Evolutionary conservation across 2,113 vertebrate species (phyloP).

Genomic region (Chiloscyllium plagiosum): DNA sequence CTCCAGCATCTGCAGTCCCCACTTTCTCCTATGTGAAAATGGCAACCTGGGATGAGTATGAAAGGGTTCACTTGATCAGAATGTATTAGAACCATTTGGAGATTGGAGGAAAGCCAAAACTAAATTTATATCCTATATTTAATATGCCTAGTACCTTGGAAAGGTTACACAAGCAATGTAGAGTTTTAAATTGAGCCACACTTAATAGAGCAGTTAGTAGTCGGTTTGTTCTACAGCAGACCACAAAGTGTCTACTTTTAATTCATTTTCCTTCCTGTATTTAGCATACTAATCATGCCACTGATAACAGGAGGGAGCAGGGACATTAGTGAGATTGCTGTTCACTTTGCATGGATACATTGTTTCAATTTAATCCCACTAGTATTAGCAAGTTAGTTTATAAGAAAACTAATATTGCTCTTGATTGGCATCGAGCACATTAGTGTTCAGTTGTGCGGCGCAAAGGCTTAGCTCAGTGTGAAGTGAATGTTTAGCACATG

Average conservation of each 20-base stretch:
- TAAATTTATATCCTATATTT: background rate
- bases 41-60: background rate
- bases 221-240: background rate
- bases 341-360: background rate
- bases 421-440: background rate
- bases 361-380: background rate
- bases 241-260: background rate
- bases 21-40: background rate
- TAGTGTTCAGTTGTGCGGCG: background rate
- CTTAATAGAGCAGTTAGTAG: background rate
- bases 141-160: background rate
- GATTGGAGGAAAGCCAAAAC: background rate
- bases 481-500: background rate
- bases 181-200: background rate
- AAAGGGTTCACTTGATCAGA: background rate
- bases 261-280: background rate
- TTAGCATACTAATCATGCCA: background rate
- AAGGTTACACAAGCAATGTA: background rate
- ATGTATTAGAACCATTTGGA: background rate
- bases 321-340: background rate
- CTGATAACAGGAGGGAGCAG: background rate
- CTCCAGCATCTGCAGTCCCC: too few relatives aligned
- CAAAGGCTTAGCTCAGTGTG: too few relatives aligned
- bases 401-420: background rate
- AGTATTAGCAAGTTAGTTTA: background rate